Percentiles rank a stretch among this genome's conserved stretches.
phyloP scores from a whole-genome alignment of 2,797 vertebrate species.

The Etheostoma perlongum region DNA sequence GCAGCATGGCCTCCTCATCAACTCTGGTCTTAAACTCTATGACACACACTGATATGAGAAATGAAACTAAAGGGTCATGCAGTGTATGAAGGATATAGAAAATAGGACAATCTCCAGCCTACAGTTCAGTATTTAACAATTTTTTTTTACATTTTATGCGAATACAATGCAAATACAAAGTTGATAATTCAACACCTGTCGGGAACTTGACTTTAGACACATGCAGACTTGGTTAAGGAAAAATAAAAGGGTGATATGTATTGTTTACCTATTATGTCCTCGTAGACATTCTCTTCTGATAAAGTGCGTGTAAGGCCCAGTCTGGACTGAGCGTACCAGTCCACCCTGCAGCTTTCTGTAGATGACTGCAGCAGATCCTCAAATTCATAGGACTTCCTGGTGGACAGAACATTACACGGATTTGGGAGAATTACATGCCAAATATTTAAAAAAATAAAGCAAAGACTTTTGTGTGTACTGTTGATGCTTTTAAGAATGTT shows the following conservation, averaged over 20 bases:
- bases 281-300: slow-evolving; percentile 98
- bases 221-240: too few relatives aligned
- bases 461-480: slow-evolving; percentile 21
- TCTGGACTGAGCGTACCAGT: slow-evolving; percentile 95
- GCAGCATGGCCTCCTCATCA: slow-evolving; percentile 55
- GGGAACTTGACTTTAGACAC: neutral
- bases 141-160: neutral
- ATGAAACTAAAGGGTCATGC: slow-evolving; percentile 26
- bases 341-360: slow-evolving; percentile 87
- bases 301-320: slow-evolving; percentile 95
- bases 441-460: slow-evolving; percentile 19
- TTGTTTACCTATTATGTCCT: slow-evolving; percentile 91
- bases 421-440: slow-evolving; percentile 21
- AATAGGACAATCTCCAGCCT: neutral
- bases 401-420: slow-evolving; percentile 52
- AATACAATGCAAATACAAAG: neutral
- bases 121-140: neutral
- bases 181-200: neutral
- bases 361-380: slow-evolving; percentile 94
- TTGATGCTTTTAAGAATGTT: slow-evolving; percentile 24
- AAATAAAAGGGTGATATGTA: neutral
- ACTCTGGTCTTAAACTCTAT: slow-evolving; percentile 46
- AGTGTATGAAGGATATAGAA: neutral
- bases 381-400: slow-evolving; percentile 97
- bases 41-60: slow-evolving; percentile 30